Evolutionary conservation across 2,888 invertebrate genomes (phyloP).

Genomic region (Acleris emargana): DNA sequence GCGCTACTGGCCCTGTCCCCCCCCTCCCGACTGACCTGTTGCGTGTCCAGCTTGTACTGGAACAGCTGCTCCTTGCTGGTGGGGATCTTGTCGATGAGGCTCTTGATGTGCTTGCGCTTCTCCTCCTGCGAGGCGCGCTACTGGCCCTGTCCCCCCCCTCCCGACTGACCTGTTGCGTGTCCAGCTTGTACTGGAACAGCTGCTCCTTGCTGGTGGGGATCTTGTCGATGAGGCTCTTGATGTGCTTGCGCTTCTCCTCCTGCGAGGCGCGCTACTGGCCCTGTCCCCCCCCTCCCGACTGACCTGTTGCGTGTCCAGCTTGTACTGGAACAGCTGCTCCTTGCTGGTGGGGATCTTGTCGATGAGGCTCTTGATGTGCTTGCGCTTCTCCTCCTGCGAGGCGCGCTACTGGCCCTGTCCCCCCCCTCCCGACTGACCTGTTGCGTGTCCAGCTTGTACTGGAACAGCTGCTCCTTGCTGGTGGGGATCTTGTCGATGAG

Average conservation of each 20-base stretch:
- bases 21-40: no score
- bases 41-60: no score
- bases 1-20: no score
- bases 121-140: conserved; percentile 93
- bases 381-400: conserved; percentile 97
- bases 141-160: conserved; percentile 59
- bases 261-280: conserved; percentile 87
- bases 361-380: conserved; percentile 98
- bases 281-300: conserved; percentile 62
- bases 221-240: conserved; percentile 98
- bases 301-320: conserved; percentile 92
- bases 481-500: conserved; percentile 99
- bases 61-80: no score
- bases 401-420: no score
- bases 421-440: conserved; percentile 85
- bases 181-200: conserved; percentile 96
- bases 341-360: conserved; percentile 99
- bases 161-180: conserved; percentile 88
- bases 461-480: conserved; percentile 97
- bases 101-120: no score
- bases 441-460: conserved; percentile 94
- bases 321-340: conserved; percentile 97
- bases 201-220: conserved; percentile 99
- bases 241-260: conserved; percentile 98
- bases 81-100: no score